Conservation (phyloP, 1,140 invertebrate species). For the Dreissena rostriformis region DNA sequence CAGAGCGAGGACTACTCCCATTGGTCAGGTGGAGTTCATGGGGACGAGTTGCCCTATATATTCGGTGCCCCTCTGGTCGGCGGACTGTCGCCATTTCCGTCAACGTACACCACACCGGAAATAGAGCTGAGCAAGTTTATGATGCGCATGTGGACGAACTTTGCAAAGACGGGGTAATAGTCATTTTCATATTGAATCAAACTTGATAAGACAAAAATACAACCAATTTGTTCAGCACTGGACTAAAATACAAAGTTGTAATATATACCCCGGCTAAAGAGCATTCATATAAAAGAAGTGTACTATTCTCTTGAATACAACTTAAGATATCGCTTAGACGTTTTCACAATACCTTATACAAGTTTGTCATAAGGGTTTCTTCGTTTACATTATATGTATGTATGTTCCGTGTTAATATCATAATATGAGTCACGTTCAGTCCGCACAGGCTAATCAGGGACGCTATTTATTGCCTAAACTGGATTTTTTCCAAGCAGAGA, state of each 20-base stretch:
- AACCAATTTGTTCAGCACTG: neutral
- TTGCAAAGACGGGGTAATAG: slow-evolving; percentile 96
- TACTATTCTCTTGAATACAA: neutral
- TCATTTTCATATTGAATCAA: neutral
- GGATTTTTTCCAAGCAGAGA: no score
- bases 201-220: neutral
- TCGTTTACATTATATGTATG: no score
- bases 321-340: no score
- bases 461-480: no score
- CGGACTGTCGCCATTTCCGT: slow-evolving; percentile 90
- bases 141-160: slow-evolving; percentile 98
- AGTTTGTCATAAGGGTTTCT: no score
- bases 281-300: neutral
- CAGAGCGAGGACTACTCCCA: slow-evolving; percentile 88
- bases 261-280: neutral
- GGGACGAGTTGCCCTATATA: slow-evolving; percentile 95
- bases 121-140: slow-evolving; percentile 93
- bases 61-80: slow-evolving; percentile 94
- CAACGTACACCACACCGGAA: slow-evolving; percentile 95
- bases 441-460: no score
- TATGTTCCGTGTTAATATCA: no score
- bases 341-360: no score
- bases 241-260: neutral
- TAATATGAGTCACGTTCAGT: no score
- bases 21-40: slow-evolving; percentile 86